Base-by-base conservation (phyloP, 2,888 invertebrate genomes). In the Octodonta nipae region DNA sequence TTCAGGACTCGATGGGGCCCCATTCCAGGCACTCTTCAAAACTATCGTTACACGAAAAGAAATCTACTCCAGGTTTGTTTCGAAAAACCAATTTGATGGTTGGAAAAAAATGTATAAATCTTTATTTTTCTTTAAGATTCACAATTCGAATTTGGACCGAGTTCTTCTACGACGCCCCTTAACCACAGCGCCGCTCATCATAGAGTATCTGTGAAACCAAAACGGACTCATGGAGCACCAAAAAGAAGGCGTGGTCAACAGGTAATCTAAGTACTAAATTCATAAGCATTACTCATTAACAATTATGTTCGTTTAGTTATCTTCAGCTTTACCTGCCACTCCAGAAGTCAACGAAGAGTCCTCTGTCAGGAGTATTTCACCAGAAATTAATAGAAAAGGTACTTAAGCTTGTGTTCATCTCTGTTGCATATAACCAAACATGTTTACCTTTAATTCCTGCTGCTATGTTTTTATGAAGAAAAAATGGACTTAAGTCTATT, bases 121-220 rank as follows among this genome's bases (percentile, higher is more conserved):
- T n/a, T n/a, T 11, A n/a, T 11, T 3, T 22, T 31, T 38, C 36
- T 36, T 44, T 10, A 36, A 58, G 60, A 59, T 42, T 50, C 52
- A 32, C 61, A 62, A 35, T 46, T 61, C 38, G 63, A 62, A 39
- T 42, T 61, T 34, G 56, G 52, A 32, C 67, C 69, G 52, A 67
- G 67, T 35, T 67, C 64, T 15, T 65, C 72, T 51, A 66, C 70
- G 53, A 67, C 70, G 50, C 75, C 79, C 35, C 66, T 84, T 47
- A 81, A 79, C 52, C 83, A 84, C 62, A 77, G 78, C 37, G 84
- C 83, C 28, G 84, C 84, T 35, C 73, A 71, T 47, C 84, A 84
- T 65, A 78, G 79, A 63, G 83, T 83, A 69, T 74, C 83, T 29
- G 74, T 84, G 36, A 68, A 78, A 28, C 83, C 83, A 13, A 71